Evolutionary conservation across 1,140 invertebrate species (phyloP).

Genomic region (Cataglyphis hispanica): DNA sequence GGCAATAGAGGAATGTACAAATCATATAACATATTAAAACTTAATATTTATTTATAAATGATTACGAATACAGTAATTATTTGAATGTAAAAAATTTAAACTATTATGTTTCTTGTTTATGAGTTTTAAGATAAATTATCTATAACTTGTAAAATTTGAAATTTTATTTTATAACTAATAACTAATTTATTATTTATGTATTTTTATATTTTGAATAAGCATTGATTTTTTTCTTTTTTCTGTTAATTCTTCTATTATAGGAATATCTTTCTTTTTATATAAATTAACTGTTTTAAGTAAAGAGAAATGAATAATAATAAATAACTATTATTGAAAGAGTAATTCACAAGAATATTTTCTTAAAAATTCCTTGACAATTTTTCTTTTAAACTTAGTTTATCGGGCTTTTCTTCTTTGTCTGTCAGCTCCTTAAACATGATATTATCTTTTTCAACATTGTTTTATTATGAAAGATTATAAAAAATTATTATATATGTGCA

Average conservation of each 20-base stretch:
- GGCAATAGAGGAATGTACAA: slow-evolving; percentile 75
- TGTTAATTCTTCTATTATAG: slow-evolving; percentile 12
- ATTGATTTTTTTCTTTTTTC: background rate
- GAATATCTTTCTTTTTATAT: slow-evolving; percentile 36
- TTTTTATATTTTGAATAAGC: slow-evolving; percentile 14
- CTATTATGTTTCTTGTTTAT: slow-evolving; percentile 6
- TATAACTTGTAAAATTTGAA: slow-evolving; percentile 14
- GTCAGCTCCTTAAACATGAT: background rate
- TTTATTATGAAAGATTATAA: slow-evolving; percentile 18
- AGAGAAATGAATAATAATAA: slow-evolving; percentile 49
- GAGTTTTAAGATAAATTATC: background rate
- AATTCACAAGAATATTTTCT: background rate
- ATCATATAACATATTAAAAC: slow-evolving; percentile 23
- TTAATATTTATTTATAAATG: slow-evolving; percentile 33
- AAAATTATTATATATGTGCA: background rate
- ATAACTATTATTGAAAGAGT: slow-evolving; percentile 19
- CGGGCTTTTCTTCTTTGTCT: background rate
- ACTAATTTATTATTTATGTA: slow-evolving; percentile 2
- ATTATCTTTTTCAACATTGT: background rate
- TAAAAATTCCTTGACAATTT: slow-evolving; percentile 37
- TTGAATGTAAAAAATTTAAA: background rate
- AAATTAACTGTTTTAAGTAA: slow-evolving; percentile 19
- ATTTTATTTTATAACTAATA: background rate
- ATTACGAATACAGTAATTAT: background rate
- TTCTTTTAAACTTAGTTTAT: slow-evolving; percentile 21